Base-by-base conservation (phyloP, 2,797 vertebrate species). In the Semotilus atromaculatus region DNA sequence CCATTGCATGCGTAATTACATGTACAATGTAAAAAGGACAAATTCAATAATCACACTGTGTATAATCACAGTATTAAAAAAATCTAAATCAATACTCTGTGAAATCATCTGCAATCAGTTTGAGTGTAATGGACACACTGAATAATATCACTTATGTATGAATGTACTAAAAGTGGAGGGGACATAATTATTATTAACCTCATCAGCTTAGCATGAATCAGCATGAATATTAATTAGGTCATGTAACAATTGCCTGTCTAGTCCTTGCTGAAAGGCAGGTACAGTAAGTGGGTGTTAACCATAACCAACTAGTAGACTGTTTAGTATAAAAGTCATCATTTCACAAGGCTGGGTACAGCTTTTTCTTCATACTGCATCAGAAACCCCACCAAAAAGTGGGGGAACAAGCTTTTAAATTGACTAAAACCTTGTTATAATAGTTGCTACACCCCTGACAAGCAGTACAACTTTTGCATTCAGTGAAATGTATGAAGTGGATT, bases 401-500 rank as follows among this genome's bases (percentile, higher is more conserved):
- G 29, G 21, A 74, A 23, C 10, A 51, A 34, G 29, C 45, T 74
- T 74, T 34, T 34, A 31, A 34, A 53, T 53, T 1, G 4, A 55
- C 21, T n/a, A n/a, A 58, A 75, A 16, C 21, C 5, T 73, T 73
- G 71, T 23, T 13, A 14, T 23, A 74, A 60, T 58, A 23, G 31
- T 10, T 76, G 13, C 7, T 38, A 38, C 23, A 3, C 7, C 4
- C 21, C 34, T 76, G 0, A 40, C 1, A 18, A 53, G 43, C 29
- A 34, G 31, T 36, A 36, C 29, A 36, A n/a, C 21, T 51, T 53
- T 23, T 53, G 29, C 43, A 62, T 73, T 73, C 11, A 64, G 4
- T n/a, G 43, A 74, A 72, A 34, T 36, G 21, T 48, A 74, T 73
- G 70, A 34, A 83, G 43, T 23, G 34, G 18, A 76, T 83, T 51